Evolutionary conservation across 1,140 invertebrate species (phyloP), one percentile per base, ranked within the genome.

Genomic region (Drosophila pseudoobscura): DNA sequence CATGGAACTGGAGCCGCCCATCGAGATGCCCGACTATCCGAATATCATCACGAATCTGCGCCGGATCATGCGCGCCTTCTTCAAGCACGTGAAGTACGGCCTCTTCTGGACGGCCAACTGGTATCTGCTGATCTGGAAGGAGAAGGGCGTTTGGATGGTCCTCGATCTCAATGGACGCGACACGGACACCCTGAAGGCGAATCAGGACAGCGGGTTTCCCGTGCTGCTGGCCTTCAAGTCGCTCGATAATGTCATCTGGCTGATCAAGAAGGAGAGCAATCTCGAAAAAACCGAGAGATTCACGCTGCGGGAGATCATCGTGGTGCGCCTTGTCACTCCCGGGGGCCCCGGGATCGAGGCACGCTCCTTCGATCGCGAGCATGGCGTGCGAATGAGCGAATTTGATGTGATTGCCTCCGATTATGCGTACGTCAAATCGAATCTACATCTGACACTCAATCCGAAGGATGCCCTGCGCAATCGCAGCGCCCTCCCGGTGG

Each of bases 391-490:
- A 0, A 72, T 75, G 65, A 83, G 80, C 52, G 65, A 91, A 49
- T 91, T 61, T 26, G 74, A 91, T 53, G 74, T 90, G 6, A 83
- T 91, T 45, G 83, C 74, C 26, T 77, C 82, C 5, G 88, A 91
- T n/a, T 91, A 91, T 65, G 90, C 88, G 1, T 89, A 75, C 53
- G 46, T 91, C 2, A 78, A 78, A 26, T 80, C 83, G 4, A 82
- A 79, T 56, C 35, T 90, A 0, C 90, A 91, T 58, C 73, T 91
- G 1, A 75, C 80, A 0, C 64, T 88, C 0, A 87, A 91, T 50
- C 54, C 75, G 0, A 72, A 69, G 24, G 87, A 90, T 54, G 73
- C 88, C 0, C 6, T 90, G 29, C 75, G 90, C 0, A 91, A 89
- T 59, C 87, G 87, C 1, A 90, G 87, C 59, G 90, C 83, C 0